Base-by-base conservation (phyloP, 2,888 invertebrate genomes). In the Crematogaster levior region DNA sequence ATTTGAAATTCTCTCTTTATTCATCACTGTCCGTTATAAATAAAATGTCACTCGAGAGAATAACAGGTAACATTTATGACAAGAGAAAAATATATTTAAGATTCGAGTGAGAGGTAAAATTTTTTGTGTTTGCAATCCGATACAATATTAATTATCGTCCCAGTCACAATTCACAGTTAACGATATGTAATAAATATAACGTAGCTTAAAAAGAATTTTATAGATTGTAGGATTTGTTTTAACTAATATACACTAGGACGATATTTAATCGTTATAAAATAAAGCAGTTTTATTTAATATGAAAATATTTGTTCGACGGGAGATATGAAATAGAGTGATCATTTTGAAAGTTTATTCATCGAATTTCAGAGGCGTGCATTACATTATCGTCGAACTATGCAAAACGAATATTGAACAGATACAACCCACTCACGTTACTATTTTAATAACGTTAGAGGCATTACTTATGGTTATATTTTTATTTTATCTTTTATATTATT, bases 361-460 rank as follows among this genome's bases (percentile, higher is more conserved):
- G 53, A 70, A 51, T 70, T 70, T 53, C 68, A 21, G 48, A 70
- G 2, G 15, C 51, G 51, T 6, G 34, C 68, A 48, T 46, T 66
- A 46, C 27, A 46, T 68, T 70, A 70, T 18, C 34, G 53, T 21
- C 15, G 18, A 70, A 37, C 34, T 70, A 70, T 53, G 70, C 24
- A 51, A 53, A 21, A 53, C 24, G 51, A 30, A 68, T 34, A 48
- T n/a, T 48, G 12, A n/a, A 30, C 66, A 3, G 5, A 12, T 12
- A 30, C 18, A 27, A 66, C 46, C 27, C 46, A 65, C 18, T 66
- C 10, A 18, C 27, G 18, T 27, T 63, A 18, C 18, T 46, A 65
- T 3, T 65, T 66, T 46, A 66, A 66, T 66, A 66, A 46, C 12
- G 4, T 27, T 27, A 27, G 10, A 66, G 27, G 3, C 46, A 46